Evolutionary conservation across 2,797 vertebrate genomes (phyloP).

Genomic region (Amblyraja radiata): DNA sequence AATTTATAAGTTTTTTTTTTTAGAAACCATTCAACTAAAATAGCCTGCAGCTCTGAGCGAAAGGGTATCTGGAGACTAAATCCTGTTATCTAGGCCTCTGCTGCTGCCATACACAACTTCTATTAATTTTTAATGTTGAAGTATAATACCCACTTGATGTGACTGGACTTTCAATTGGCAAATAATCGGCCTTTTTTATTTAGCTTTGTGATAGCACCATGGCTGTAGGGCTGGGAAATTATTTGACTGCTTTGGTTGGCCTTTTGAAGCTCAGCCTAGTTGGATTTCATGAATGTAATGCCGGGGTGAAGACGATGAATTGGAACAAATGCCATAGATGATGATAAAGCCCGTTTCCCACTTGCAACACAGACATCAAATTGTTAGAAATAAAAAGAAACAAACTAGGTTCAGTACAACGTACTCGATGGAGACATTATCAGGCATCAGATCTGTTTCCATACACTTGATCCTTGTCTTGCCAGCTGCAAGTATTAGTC

Average conservation of each 20-base stretch:
- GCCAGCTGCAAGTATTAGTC: background rate
- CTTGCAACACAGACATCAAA: background rate
- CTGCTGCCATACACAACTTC: background rate
- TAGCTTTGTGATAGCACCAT: background rate
- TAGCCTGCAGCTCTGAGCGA: background rate
- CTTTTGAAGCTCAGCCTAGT: background rate
- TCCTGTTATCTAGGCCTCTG: background rate
- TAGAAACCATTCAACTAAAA: background rate
- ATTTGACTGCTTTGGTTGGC: background rate
- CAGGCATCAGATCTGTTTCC: background rate
- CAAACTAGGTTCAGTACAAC: background rate
- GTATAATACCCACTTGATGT: background rate
- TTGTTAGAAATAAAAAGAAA: background rate
- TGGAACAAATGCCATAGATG: background rate
- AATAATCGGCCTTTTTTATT: background rate
- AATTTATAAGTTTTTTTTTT: background rate
- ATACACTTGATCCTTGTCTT: background rate
- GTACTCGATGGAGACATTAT: background rate
- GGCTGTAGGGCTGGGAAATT: background rate
- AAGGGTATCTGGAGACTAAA: background rate
- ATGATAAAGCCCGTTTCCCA: too few species aligned
- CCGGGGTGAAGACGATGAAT: background rate
- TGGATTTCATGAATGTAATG: background rate
- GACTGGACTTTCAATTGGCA: slow-evolving; percentile 15
- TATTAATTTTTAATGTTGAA: slow-evolving; percentile 25